Base-by-base conservation (phyloP, 2,113 vertebrate species). In the Onychostruthus taczanowskii region DNA sequence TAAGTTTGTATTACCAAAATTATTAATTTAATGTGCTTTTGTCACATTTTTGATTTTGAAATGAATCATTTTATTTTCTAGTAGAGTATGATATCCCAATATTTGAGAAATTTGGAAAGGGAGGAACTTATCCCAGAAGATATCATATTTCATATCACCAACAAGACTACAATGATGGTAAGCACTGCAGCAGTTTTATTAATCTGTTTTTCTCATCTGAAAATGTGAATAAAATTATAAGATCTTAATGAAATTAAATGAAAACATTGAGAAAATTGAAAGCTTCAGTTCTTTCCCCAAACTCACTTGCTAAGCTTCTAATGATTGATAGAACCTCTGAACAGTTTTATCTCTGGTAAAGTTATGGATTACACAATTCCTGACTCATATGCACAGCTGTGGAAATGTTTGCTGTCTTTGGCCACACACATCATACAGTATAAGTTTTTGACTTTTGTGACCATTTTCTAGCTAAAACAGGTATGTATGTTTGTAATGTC, bases 31-130 rank as follows among this genome's bases (percentile, higher is more conserved):
- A 41, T 59, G 6, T 67, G 8, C 11, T 89, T 68, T 47, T 43
- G 30, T 52, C 17, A 27, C 41, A 18, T 59, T 27, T 64, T 69
- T 94, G 23, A 76, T 79, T 87, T 46, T 87, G 67, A 91, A 91
- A 49, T 85, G 3, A 30, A 46, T 62, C 2, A 68, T 93, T 95
- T 69, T 47, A 14, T 90, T 87, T 87, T 98, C 46, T 87, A 90
- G 83, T 96, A 99, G 99, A 99, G 90, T 99, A 98, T 64, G 99
- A 99, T 95, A 99, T 99, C 88, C 99, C 99, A 41, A 98, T 99
- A 95, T 99, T 99, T 97, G 99, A 99, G 97, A 99, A 99, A 96
- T 98, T 99, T 72, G 99, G 99, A 61, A 99, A 99, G 96, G 99
- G 99, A 9, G 99, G 99, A 6, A 99, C 99, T 19, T 99, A 99